Evolutionary conservation across 1,140 invertebrate species (phyloP).

Genomic region (Tenebrio molitor): DNA sequence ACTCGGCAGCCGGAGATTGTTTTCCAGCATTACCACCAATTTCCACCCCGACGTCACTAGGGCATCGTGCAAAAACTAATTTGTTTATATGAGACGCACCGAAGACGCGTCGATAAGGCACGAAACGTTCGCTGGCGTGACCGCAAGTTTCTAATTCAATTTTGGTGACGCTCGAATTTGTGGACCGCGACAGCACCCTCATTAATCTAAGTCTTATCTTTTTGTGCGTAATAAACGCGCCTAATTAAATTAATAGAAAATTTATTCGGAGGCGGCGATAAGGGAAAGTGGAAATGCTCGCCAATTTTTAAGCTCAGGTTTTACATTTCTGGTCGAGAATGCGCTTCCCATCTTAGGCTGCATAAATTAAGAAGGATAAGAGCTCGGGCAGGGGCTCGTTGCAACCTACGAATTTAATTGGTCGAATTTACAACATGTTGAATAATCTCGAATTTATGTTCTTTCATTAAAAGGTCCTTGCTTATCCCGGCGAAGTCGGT

Average conservation of each 20-base stretch:
- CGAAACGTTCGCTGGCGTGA: no score
- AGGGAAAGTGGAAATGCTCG: background rate
- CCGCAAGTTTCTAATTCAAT: no score
- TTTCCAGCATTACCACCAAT: background rate
- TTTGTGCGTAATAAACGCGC: constrained; percentile 4
- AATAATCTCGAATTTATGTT: constrained; percentile 46
- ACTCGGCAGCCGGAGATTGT: constrained; percentile 14
- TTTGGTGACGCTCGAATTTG: constrained; percentile 1
- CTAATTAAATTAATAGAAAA: constrained; percentile 13
- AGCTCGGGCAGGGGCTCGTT: background rate
- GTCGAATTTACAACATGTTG: constrained; percentile 43
- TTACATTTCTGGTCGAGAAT: no score
- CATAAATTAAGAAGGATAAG: background rate
- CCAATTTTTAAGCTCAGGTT: no score
- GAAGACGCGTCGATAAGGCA: no score
- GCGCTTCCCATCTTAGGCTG: constrained; percentile 5
- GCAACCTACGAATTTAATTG: constrained; percentile 35
- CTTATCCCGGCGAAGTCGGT: constrained; percentile 8
- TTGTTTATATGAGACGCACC: no score
- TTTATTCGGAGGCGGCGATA: background rate
- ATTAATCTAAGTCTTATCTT: constrained; percentile 17
- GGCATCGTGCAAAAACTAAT: no score
- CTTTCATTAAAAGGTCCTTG: constrained; percentile 31
- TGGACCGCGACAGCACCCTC: background rate
- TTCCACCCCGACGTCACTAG: no score